Base-by-base conservation (phyloP, 2,888 invertebrate genomes). In the Eristalinus aeneus region DNA sequence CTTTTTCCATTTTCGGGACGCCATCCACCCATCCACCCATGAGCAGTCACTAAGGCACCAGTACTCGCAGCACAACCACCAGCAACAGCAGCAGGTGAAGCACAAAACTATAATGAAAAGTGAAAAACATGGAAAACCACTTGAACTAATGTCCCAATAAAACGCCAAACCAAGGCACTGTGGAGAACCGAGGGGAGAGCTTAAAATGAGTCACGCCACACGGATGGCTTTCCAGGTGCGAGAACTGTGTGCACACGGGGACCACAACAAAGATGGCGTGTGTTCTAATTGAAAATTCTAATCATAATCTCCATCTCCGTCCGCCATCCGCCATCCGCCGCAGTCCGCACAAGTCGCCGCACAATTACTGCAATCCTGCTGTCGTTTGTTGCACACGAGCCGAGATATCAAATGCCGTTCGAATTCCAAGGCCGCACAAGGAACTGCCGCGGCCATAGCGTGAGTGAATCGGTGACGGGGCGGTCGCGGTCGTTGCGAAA, bases 61-160 rank as follows among this genome's bases (percentile, higher is more conserved):
- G 46, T n/a, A 5, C 1, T 16, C 27, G 27, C 27, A 31, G 23
- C 76, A 12, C n/a, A 8, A n/a, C 1, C 31, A 53, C 20, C 32
- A 71, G 11, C 65, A 64, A 0, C 58, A 58, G 10, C 69, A 58
- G 36, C 39, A 69, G 39, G 72, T 73, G 39, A 67, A 79, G 46
- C 56, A 84, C 65, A 61, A 54, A 68, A 75, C 74, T 76, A 68
- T 72, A 80, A 80, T 85, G 69, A 80, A 85, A 85, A 82, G 74
- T 86, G 81, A 77, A 86, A 78, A 86, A 86, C 86, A 86, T 74
- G 86, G 65, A 81, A 86, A 86, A 86, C 86, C 86, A 86, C 86
- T 86, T 86, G 86, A 86, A 86, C 81, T 86, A 86, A 86, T 86
- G 81, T 82, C 76, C 65, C 86, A 77, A 86, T 86, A 86, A 86